A percentile compares a stretch with the other conserved stretches of the same genome.
phyloP scores from a whole-genome alignment of 2,797 vertebrate genomes.

The Remorina albescens region DNA sequence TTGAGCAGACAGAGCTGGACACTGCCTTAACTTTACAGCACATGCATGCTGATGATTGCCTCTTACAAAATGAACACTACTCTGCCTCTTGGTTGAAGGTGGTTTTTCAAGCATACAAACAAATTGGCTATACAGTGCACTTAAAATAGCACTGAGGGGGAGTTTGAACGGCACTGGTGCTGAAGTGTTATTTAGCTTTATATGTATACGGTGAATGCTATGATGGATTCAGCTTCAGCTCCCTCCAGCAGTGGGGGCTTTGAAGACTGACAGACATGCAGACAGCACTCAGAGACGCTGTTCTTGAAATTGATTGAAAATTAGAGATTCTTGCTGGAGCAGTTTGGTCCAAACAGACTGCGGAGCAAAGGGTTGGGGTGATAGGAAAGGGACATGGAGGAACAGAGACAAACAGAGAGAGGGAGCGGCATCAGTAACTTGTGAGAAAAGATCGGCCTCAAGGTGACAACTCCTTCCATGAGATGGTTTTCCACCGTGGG shows the following conservation, averaged over 20 bases:
- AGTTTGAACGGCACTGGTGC: constrained; percentile 36
- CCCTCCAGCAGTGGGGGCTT: constrained; percentile 48
- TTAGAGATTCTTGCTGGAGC: constrained; percentile 70
- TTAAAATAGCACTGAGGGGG: constrained; percentile 48
- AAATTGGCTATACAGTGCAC: constrained; percentile 21
- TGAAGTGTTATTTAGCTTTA: constrained; percentile 43
- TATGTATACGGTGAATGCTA: constrained; percentile 49
- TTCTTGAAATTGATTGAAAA: constrained; percentile 79
- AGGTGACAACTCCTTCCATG: constrained; percentile 82
- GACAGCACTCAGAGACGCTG: constrained; percentile 59
- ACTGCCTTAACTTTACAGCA: constrained; percentile 10
- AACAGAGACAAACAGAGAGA: constrained; percentile 47
- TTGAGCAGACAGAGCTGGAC: constrained; percentile 14
- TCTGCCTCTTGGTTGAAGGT: constrained; percentile 6
- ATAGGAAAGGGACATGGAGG: constrained; percentile 54
- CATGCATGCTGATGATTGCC: not conserved
- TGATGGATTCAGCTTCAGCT: constrained; percentile 60
- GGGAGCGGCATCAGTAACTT: constrained; percentile 76
- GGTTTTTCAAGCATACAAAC: constrained; percentile 4
- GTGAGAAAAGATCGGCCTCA: constrained; percentile 74
- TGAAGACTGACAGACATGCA: constrained; percentile 68
- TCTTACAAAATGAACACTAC: constrained; percentile 3
- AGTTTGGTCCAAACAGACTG: constrained; percentile 75
- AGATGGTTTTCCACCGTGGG: constrained; percentile 78
- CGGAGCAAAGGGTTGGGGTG: constrained; percentile 52